Percentiles rank a stretch among this genome's conserved stretches.
These are phyloP conservation scores for Tuberolachnus salignus DNA, from an alignment of 2,888 invertebrate genomes.

Conservation along the genomic window DNA sequence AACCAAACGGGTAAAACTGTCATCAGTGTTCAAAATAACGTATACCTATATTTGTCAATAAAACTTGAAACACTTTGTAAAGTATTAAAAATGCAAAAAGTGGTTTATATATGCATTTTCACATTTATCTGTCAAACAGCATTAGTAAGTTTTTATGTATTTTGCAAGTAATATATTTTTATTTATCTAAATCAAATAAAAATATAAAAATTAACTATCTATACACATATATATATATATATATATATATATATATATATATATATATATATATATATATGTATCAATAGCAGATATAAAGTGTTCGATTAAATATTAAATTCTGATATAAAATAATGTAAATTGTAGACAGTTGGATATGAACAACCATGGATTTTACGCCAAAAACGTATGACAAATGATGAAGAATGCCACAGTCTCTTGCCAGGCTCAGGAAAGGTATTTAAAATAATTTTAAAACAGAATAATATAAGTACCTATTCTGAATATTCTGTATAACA, in stretches of 20 bases:
- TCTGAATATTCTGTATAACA: neutral
- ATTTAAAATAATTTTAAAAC: neutral
- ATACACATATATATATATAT: no score
- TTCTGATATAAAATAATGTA: neutral
- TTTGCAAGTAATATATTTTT: neutral
- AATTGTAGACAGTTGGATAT: constrained; percentile 34
- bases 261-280: no score
- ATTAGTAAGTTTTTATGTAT: constrained; percentile 17
- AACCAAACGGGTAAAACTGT: neutral
- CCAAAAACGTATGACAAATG: constrained; percentile 30
- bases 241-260: no score
- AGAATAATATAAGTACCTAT: neutral
- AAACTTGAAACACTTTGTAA: neutral
- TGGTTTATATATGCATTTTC: constrained; percentile 22
- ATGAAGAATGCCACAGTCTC: constrained; percentile 23
- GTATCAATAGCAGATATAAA: neutral
- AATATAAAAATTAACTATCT: no score
- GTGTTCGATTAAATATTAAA: neutral
- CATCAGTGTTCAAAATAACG: neutral
- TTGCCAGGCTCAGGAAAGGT: constrained; percentile 7
- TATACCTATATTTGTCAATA: neutral
- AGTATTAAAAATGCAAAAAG: constrained; percentile 33
- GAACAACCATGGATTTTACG: constrained; percentile 41
- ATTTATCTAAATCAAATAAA: neutral
- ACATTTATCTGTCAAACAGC: constrained; percentile 31